Base-by-base conservation (phyloP, 2,888 invertebrate species). In the Troides oblongomaculatus region DNA sequence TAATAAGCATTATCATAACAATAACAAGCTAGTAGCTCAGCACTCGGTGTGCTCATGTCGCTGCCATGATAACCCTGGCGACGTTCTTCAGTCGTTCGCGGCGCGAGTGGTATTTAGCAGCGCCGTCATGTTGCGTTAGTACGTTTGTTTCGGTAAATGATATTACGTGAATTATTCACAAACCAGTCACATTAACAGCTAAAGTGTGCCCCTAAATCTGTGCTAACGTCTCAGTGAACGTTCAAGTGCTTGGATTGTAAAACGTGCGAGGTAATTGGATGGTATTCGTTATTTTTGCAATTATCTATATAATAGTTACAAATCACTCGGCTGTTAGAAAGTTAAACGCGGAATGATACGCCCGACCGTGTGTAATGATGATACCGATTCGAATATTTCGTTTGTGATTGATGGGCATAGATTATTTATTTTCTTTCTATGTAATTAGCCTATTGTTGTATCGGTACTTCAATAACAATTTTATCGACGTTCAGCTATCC, bases 1-100 rank as follows among this genome's bases (percentile, higher is more conserved):
- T 90, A 91, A 90, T 89, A 90, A 89, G 85, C 83, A 89, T 91
- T 92, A 92, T 92, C 92, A 87, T 85, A 88, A 90, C 87, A 92
- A 92, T 89, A 92, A 92, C 90, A 92, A 86, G 86, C 81, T 80
- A 83, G 86, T 85, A 82, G 85, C 81, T 84, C 83, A 79, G 82
- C 86, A 85, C 78, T 83, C 83, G 81, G 77, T 79, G 82, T 81
- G 80, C 77, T 84, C 84, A 83, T 84, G 84, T 74, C 81, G 79
- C 66, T 62, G 57, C 61, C 57, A 68, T 36, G 72, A 71, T 72
- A 72, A 72, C 70, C 70, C 64, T 57, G 56, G 50, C 43, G 53
- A 30, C 50, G 64, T 74, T 77, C 78, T 75, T 73, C 74, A 76
- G 75, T 77, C 68, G 66, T 62, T 69, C 63, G 71, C 73, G 39